phyloP scores from a whole-genome alignment of 2,113 vertebrate species.

The Hyaena hyaena region DNA sequence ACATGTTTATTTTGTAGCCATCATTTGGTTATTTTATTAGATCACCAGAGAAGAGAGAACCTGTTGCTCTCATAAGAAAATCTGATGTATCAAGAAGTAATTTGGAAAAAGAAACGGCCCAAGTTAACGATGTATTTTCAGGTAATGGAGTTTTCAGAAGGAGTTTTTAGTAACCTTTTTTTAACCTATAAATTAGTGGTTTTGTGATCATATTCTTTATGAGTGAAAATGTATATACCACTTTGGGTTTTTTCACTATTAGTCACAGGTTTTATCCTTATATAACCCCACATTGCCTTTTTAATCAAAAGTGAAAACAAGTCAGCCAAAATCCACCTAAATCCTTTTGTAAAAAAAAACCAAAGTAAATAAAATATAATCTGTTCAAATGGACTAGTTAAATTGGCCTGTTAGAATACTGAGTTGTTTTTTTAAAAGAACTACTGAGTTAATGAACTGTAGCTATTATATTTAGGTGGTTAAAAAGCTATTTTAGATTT shows the following conservation, averaged over 20 bases:
- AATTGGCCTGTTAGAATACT: not conserved
- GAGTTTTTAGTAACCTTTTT: not conserved
- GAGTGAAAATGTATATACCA: not conserved
- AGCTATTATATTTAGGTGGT: constrained; percentile 15
- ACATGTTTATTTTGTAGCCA: constrained; percentile 87
- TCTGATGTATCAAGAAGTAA: constrained; percentile 83
- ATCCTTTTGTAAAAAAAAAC: constrained; percentile 1
- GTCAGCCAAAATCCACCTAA: not conserved
- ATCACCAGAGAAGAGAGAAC: constrained; percentile 94
- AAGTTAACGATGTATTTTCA: constrained; percentile 46
- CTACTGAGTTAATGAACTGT: constrained; percentile 11
- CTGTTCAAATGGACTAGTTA: constrained; percentile 9
- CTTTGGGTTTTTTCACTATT: not conserved
- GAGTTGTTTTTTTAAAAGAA: not conserved
- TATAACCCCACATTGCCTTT: not conserved
- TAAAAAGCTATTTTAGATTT: not conserved
- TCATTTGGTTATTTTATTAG: constrained; percentile 97
- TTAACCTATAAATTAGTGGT: not conserved
- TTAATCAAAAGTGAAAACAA: not conserved
- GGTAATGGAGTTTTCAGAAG: constrained; percentile 72
- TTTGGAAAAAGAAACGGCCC: constrained; percentile 73
- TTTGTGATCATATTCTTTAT: constrained; percentile 20
- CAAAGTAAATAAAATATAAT: constrained; percentile 19
- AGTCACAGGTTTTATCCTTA: constrained; percentile 8
- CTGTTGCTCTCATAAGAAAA: constrained; percentile 91